Base-by-base conservation (phyloP, 1,140 invertebrate species). In the Scaptodrosophila lebanonensis region DNA sequence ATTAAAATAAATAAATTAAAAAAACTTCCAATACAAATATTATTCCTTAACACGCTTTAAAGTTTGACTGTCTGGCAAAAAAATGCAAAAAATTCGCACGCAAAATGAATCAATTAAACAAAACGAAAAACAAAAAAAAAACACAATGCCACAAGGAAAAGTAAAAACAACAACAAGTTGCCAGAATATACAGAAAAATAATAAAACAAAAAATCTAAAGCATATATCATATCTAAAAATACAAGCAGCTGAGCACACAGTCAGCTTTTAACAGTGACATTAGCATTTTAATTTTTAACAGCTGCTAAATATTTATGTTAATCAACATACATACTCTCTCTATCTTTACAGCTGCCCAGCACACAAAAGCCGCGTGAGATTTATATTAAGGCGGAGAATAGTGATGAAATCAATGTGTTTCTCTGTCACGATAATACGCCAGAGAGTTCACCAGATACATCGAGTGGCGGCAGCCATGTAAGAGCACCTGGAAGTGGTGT, bases 351-450 rank as follows among this genome's bases (percentile, higher is more conserved):
- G 69, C 85, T 88, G 61, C 89, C 90, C 25, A 88, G 89, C 61
- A 88, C 76, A 88, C 63, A 89, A 87, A 54, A 88, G 87, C 73
- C 92, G 88, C 90, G 94, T 86, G 87, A 87, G 88, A 97, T 98
- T 83, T 93, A 95, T 86, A 91, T 98, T 87, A 96, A 95, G 87
- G 95, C 94, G 62, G 91, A 92, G 58, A 86, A 86, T 18, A 92
- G 91, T 39, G 96, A 94, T 18, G 95, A 97, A 86, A 98, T 98
- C 59, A 96, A 98, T 88, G 95, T 97, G 18, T 97, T 94, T 88
- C 89, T 97, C 38, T 97, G 95, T 90, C 95, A 95, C 25, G 95
- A 97, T 65, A 82, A 69, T 36, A 70, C 91, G 91, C 83, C 87
- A 62, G 57, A 83, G 68, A 76, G 71, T 82, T 49, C 89, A 84